Evolutionary conservation across 53 echinoderm and acorn worm species (phyloP).

Genomic region (Henricia sp.): DNA sequence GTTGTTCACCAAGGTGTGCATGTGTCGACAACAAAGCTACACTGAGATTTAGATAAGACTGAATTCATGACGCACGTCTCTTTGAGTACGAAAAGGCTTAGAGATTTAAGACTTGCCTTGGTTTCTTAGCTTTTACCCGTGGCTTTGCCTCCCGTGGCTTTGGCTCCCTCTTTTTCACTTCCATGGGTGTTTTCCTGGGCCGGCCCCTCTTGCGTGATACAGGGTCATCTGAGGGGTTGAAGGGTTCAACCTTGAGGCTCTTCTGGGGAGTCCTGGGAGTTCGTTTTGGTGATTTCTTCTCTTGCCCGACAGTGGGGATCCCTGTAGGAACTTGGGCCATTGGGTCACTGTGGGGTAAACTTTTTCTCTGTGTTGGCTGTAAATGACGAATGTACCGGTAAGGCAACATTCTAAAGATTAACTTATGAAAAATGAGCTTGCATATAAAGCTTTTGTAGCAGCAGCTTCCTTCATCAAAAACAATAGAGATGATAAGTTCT

Average conservation of each 20-base stretch:
- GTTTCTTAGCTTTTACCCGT: constrained; percentile 8
- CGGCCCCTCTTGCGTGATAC: constrained; percentile 51
- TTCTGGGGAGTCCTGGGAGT: not conserved
- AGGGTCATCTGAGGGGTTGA: no score
- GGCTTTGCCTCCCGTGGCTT: constrained; percentile 13
- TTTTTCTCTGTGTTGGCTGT: constrained; percentile 48
- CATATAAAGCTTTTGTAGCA: not conserved
- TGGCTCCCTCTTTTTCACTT: constrained; percentile 9
- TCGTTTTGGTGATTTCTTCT: constrained; percentile 15
- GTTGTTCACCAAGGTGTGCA: no score
- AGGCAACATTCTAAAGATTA: no score
- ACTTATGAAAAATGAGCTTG: not conserved
- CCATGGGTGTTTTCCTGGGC: constrained; percentile 16
- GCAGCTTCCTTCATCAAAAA: not conserved
- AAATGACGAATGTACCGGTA: no score
- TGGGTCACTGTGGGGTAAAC: not conserved
- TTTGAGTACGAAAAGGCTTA: no score
- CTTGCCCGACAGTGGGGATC: constrained; percentile 2
- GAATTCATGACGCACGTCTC: no score
- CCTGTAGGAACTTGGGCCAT: not conserved
- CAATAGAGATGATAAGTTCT: no score
- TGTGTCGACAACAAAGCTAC: no score
- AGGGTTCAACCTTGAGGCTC: not conserved
- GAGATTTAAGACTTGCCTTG: constrained; percentile 12
- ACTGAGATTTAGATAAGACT: no score